phyloP scores from a whole-genome alignment of 2,888 invertebrate species.

The Ditula angustiorana region DNA sequence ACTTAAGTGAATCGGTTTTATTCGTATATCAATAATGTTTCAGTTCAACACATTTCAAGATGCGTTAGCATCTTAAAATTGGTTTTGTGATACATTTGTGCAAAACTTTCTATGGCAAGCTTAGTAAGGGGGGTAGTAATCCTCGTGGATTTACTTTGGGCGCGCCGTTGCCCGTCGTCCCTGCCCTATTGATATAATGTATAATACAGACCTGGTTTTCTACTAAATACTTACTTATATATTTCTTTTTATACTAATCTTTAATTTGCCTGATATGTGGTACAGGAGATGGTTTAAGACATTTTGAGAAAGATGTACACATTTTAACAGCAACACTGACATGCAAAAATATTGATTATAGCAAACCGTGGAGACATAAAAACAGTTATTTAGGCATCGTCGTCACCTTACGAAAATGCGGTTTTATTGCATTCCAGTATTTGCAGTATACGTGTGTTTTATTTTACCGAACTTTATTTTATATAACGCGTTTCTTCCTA shows the following conservation, averaged over 20 bases:
- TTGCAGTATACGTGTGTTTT: too few species aligned
- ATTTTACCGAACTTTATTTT: too few species aligned
- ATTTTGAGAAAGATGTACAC: too few species aligned
- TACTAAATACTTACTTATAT: slow-evolving; percentile 22
- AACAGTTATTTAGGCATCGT: too few species aligned
- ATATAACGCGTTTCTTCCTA: too few species aligned
- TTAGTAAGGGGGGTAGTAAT: slow-evolving; percentile 43
- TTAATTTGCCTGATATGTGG: too few species aligned
- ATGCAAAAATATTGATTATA: too few species aligned
- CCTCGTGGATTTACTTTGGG: slow-evolving; percentile 47
- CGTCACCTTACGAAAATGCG: too few species aligned
- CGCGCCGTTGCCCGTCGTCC: slow-evolving; percentile 32
- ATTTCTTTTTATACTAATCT: slow-evolving; percentile 19
- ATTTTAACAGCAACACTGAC: too few species aligned
- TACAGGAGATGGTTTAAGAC: too few species aligned
- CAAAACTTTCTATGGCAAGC: slow-evolving; percentile 30
- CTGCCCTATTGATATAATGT: slow-evolving; percentile 31
- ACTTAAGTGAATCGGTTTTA: not conserved
- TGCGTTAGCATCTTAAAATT: slow-evolving; percentile 19
- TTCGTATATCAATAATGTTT: not conserved
- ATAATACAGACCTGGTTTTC: slow-evolving; percentile 30
- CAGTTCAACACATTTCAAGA: not conserved
- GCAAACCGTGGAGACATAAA: too few species aligned
- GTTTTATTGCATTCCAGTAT: too few species aligned
- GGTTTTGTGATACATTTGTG: slow-evolving; percentile 18